Evolutionary conservation across 2,797 vertebrate genomes (phyloP).

Genomic region (Psittacula echo): DNA sequence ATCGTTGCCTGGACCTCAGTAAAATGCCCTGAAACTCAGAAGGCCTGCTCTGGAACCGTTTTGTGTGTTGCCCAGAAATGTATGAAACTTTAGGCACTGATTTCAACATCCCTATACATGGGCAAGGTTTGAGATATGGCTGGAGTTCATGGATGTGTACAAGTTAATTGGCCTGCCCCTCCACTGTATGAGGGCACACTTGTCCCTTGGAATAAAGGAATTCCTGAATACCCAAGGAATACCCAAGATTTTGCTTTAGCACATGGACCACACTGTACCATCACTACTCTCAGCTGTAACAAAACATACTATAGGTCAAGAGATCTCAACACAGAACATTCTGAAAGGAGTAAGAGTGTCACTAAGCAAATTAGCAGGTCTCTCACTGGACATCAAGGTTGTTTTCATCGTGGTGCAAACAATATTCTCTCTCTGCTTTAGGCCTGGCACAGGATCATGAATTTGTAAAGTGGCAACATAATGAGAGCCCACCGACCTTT

Average conservation of each 20-base stretch:
- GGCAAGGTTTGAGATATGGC: neutral
- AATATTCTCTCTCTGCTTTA: neutral
- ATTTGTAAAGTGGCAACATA: neutral
- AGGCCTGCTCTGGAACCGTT: neutral
- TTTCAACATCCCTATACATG: neutral
- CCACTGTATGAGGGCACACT: neutral
- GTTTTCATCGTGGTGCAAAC: neutral
- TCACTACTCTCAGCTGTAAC: neutral
- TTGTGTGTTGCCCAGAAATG: neutral
- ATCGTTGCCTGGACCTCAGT: neutral
- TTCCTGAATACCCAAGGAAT: neutral
- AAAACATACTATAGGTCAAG: neutral
- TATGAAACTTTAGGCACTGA: neutral
- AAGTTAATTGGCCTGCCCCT: neutral
- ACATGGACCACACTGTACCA: neutral
- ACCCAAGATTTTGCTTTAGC: neutral
- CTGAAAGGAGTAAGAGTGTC: neutral
- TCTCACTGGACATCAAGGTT: neutral
- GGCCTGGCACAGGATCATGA: neutral
- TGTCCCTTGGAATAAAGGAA: neutral
- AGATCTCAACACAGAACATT: neutral
- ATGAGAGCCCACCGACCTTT: neutral
- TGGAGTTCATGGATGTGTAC: neutral
- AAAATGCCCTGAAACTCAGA: neutral
- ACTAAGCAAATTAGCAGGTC: neutral